Conservation (phyloP, 2,113 vertebrate genomes). For the Crypturellus undulatus region DNA sequence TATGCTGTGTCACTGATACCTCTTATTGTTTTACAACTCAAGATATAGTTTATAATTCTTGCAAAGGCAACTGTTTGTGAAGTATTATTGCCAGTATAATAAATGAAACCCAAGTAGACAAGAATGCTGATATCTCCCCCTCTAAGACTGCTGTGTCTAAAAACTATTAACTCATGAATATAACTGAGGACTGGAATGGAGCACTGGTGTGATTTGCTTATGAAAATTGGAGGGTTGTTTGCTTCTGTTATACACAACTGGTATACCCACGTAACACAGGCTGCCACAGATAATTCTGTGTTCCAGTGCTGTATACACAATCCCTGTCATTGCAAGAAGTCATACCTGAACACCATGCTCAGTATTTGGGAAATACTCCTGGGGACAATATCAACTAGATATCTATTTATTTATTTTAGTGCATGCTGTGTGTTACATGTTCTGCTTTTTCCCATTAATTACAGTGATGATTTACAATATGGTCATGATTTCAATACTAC, state of each 20-base stretch:
- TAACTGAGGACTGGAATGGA: not conserved
- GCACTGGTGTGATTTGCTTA: not conserved
- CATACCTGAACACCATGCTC: not conserved
- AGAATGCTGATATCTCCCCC: not conserved
- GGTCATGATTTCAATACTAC: not conserved
- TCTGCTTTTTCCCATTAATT: conserved; percentile 3
- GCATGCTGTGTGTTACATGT: not conserved
- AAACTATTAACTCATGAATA: not conserved
- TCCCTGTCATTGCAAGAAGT: not conserved
- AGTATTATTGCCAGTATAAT: not conserved
- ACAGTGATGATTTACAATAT: not conserved
- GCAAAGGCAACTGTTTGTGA: conserved; percentile 24
- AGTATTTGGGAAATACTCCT: not conserved
- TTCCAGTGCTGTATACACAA: not conserved
- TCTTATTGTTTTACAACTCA: not conserved
- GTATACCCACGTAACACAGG: not conserved
- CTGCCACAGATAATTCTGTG: not conserved
- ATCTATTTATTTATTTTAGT: not conserved
- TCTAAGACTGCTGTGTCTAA: not conserved
- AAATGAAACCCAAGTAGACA: not conserved
- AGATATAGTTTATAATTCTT: not conserved
- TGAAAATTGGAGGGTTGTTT: not conserved
- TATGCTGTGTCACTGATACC: conserved; percentile 1
- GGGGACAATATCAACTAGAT: not conserved
- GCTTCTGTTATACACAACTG: not conserved